Evolutionary conservation across 2,113 vertebrate species (phyloP), one percentile per base, ranked within the genome.

Genomic region (Pedionomus torquatus): DNA sequence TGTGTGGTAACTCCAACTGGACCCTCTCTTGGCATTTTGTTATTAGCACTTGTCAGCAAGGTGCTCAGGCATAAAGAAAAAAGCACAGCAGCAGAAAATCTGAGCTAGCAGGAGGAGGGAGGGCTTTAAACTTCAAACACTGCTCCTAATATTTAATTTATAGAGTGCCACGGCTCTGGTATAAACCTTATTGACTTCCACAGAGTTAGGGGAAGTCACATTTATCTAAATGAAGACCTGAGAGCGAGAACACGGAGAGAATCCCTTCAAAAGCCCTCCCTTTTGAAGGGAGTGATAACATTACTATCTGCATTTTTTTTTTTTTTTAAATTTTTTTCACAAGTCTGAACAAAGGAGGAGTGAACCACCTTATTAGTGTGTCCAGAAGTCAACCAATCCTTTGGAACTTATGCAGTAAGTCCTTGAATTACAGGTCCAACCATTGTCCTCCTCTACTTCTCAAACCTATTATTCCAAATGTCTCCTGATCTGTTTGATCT

Each of bases 1-100:
- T 98, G 96, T 55, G 97, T 97, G 97, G 97, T 95, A 98, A 98
- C 96, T 97, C 98, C 95, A 54, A 96, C 96, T 91, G 97, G 97
- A 97, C 97, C 96, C 98, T 97, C 97, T 97, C 97, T 81, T 98
- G 98, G 98, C 97, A 97, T 98, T 98, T 93, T 97, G 98, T 97
- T 98, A 98, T 98, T 98, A 98, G 98, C 98, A 97, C 97, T 98
- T 98, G 98, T 98, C 98, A 98, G 98, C 96, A 97, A 98, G 98
- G 98, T 97, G 97, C 96, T 98, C 97, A 97, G 97, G 98, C 98
- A 98, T 97, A 98, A 98, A 98, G 95, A 83, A 96, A 96, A 98
- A 97, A 97, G 97, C 97, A 90, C 44, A 93, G 96, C 68, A 24
- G 97, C 97, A 97, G 95, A 96, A 98, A 98, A 97, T 39, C 74